Base-by-base conservation (phyloP, 2,888 invertebrate species). In the Serripes groenlandicus region DNA sequence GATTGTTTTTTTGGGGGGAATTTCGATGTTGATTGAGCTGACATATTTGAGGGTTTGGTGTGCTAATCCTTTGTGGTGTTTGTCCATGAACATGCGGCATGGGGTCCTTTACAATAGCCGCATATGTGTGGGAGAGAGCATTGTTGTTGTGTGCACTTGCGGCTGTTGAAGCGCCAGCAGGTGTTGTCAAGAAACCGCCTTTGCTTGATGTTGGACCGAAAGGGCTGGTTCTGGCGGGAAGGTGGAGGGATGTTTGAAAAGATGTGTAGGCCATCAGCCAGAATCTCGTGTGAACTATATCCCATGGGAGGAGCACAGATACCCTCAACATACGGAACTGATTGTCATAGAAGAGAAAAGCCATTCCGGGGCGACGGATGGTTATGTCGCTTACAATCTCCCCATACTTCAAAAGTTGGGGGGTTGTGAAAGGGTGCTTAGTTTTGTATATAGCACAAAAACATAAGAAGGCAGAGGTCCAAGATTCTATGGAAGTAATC, bases 211-310 rank as follows among this genome's bases (percentile, higher is more conserved):
- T 21, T 15, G 75, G 52, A 26, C 21, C 52, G 72, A 49, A 32
- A 62, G 35, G 64, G 49, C 23, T 35, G 60, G 34, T 54, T n/a
- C n/a, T n/a, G n/a, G n/a, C n/a, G 58, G 21, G n/a, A 9, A 30
- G 52, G 1, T 11, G n/a, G n/a, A n/a, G n/a, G n/a, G n/a, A n/a
- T n/a, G n/a, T n/a, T n/a, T n/a, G n/a, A n/a, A n/a, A n/a, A n/a
- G n/a, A n/a, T n/a, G 78, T 75, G 37, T 26, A 56, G 15, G 79
- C 78, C 79, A 79, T 76, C 23, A 79, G 11, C 83, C 78, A 83
- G n/a, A 75, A 78, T 42, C 72, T 75, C 9, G 68, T 76, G 32
- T 82, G 82, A 9, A 83, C 9, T 21, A 72, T 35, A 28, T 77
- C 73, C 78, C 79, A 83, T 18, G 78, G 79, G 1, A 75, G 32